These are phyloP conservation scores for Anguilla marmorata DNA, from an alignment of 2,797 vertebrate species.

Conservation along the genomic window DNA sequence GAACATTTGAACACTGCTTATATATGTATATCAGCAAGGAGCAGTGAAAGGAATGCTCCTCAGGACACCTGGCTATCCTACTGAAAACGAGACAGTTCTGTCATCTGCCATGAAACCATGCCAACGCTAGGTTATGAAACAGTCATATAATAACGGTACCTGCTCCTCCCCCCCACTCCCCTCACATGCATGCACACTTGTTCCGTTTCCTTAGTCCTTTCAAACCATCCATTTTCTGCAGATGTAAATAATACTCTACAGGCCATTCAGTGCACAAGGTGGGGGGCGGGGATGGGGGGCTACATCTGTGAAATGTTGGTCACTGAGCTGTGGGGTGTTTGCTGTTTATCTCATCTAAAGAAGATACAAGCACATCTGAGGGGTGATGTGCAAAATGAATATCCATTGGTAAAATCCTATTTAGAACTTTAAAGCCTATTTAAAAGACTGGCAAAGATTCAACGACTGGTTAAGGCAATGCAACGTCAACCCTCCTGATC, in stretches of 20 bases:
- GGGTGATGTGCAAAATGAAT: background rate
- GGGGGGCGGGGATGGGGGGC: too few relatives aligned
- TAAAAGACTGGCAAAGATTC: background rate
- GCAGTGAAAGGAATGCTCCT: constrained; percentile 33
- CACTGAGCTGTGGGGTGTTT: background rate
- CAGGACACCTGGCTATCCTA: constrained; percentile 40
- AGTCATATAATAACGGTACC: background rate
- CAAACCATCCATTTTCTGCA: background rate
- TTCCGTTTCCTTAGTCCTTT: background rate
- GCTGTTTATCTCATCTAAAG: background rate
- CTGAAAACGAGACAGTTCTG: constrained; percentile 36
- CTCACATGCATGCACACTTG: background rate
- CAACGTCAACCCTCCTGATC: background rate
- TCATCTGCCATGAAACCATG: constrained; percentile 43
- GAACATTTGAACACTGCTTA: constrained; percentile 23
- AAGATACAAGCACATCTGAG: background rate
- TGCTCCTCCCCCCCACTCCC: background rate
- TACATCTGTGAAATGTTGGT: background rate
- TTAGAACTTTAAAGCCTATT: background rate
- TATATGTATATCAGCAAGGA: constrained; percentile 35
- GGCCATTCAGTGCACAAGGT: background rate
- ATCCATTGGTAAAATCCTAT: background rate
- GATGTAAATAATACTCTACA: background rate
- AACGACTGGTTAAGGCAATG: background rate
- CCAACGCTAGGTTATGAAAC: background rate